Evolutionary conservation across 2,888 invertebrate genomes (phyloP).

Genomic region (Cheiracanthium punctorium): DNA sequence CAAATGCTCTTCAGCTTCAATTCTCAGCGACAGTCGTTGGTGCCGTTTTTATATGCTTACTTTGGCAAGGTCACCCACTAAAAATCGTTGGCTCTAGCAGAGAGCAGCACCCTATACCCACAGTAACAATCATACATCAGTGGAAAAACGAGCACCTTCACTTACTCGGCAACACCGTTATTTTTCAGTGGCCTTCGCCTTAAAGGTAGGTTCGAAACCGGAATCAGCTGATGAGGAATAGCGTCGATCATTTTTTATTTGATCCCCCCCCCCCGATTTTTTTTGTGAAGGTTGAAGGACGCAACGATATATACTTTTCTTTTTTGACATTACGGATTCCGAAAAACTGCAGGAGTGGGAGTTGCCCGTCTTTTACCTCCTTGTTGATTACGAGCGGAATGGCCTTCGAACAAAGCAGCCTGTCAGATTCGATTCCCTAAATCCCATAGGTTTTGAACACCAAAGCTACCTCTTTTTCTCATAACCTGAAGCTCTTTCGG

Average conservation of each 20-base stretch:
- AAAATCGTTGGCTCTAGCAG: neutral
- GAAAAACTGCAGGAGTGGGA: neutral
- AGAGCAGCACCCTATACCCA: neutral
- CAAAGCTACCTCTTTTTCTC: neutral
- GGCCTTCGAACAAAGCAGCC: neutral
- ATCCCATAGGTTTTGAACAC: no score
- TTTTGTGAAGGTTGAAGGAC: neutral
- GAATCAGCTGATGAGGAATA: neutral
- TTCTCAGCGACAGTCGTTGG: neutral
- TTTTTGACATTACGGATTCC: neutral
- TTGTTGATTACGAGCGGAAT: neutral
- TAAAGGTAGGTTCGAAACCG: neutral
- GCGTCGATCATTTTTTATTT: neutral
- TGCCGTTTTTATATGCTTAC: neutral
- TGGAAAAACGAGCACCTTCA: neutral
- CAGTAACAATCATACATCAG: no score
- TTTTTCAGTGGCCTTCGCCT: neutral
- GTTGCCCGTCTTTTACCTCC: neutral
- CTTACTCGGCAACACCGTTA: neutral
- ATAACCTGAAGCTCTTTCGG: neutral
- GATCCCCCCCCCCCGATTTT: neutral
- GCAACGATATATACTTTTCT: neutral
- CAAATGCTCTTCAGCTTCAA: neutral
- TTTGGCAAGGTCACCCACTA: neutral
- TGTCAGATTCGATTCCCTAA: neutral